A percentile compares a stretch with the other conserved stretches of the same genome.
Evolutionary conservation across 1,140 invertebrate species (phyloP).

Genomic region (Aricia agestis): DNA sequence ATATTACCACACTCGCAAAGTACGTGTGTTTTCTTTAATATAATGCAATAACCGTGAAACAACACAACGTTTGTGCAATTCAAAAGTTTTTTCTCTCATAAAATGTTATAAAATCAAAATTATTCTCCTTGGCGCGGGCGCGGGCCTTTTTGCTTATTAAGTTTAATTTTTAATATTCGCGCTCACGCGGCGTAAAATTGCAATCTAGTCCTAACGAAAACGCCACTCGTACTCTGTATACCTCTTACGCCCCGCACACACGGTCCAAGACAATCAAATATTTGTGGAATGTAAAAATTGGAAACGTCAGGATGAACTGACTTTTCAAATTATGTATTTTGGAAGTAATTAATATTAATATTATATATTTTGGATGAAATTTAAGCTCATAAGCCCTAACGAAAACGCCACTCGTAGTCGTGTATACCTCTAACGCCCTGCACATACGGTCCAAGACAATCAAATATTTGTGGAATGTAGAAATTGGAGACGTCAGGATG

Average conservation of each 20-base stretch:
- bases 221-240: constrained; percentile 15
- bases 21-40: not conserved
- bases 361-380: too few relatives aligned
- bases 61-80: constrained; percentile 19
- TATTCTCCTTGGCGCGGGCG: constrained; percentile 37
- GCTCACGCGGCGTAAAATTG: constrained; percentile 60
- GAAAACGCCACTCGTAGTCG: constrained; percentile 25
- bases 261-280: not conserved
- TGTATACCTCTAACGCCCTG: constrained; percentile 3
- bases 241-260: constrained; percentile 8
- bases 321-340: too few relatives aligned
- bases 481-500: too few relatives aligned
- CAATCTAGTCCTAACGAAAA: constrained; percentile 46
- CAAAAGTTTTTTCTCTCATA: constrained; percentile 17
- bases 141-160: constrained; percentile 55
- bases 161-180: constrained; percentile 68
- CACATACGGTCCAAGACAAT: constrained; percentile 2
- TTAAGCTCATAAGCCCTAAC: constrained; percentile 33
- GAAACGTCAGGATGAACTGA: too few relatives aligned
- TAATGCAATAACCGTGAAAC: not conserved
- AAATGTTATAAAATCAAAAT: constrained; percentile 29
- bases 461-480: too few relatives aligned
- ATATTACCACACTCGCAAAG: not conserved
- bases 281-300: too few relatives aligned
- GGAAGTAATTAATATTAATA: too few relatives aligned